phyloP scores from a whole-genome alignment of 2,113 vertebrate genomes.

The Paracanthobrama guichenoti region DNA sequence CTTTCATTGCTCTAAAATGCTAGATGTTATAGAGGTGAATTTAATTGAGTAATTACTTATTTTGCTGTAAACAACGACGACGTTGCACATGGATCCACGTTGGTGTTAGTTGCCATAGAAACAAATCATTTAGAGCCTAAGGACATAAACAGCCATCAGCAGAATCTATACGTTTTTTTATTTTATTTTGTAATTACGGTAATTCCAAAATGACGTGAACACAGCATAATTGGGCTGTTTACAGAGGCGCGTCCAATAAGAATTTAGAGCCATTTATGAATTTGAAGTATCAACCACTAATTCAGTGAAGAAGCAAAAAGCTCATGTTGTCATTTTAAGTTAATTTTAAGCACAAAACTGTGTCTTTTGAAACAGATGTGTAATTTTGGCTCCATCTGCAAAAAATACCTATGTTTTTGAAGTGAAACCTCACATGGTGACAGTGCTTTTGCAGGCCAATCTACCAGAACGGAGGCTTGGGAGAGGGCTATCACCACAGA shows the following conservation, averaged over 20 bases:
- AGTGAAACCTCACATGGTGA: constrained; percentile 44
- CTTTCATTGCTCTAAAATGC: background rate
- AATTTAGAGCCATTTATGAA: background rate
- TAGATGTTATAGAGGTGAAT: background rate
- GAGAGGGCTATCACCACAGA: constrained; percentile 43
- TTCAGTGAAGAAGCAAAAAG: background rate
- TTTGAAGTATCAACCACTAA: background rate
- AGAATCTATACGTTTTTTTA: background rate
- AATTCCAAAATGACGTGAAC: constrained; percentile 2
- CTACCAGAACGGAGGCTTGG: constrained; percentile 50
- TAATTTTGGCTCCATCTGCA: constrained; percentile 14
- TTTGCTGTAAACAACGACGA: background rate
- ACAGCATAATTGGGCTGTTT: background rate
- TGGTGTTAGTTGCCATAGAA: background rate
- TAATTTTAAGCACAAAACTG: background rate
- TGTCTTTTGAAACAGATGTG: background rate
- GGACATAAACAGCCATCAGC: constrained; percentile 1
- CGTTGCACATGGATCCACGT: background rate
- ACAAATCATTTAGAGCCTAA: background rate
- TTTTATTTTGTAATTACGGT: background rate
- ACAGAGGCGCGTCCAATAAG: background rate
- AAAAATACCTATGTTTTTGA: constrained; percentile 36
- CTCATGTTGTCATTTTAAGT: background rate
- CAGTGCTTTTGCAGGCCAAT: constrained; percentile 54
- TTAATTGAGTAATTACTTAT: background rate